Evolutionary conservation across 2,888 invertebrate genomes (phyloP).

Genomic region (Stomorhina lunata): DNA sequence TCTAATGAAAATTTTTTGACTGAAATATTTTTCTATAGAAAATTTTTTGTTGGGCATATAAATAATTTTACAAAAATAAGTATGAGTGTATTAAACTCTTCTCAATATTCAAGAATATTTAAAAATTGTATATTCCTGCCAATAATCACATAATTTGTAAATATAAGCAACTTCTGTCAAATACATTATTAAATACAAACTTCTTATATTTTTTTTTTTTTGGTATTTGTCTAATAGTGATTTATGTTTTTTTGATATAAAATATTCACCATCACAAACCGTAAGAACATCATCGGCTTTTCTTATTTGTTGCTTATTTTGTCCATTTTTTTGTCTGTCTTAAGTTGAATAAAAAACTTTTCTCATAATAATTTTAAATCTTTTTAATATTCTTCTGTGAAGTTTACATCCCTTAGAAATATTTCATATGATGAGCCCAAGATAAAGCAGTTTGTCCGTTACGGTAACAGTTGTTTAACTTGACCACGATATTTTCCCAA

Average conservation of each 20-base stretch:
- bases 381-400: constrained; percentile 50
- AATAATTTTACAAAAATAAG: too few species aligned
- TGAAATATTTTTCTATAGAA: too few species aligned
- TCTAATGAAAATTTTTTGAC: too few species aligned
- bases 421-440: neutral
- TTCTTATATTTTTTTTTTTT: neutral
- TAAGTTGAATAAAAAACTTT: constrained; percentile 35
- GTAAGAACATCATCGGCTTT: neutral
- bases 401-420: neutral
- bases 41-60: too few species aligned
- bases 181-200: constrained; percentile 38
- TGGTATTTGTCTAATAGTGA: constrained; percentile 11
- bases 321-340: neutral
- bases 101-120: too few species aligned
- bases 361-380: constrained; percentile 45
- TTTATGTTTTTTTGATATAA: constrained; percentile 50
- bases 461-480: constrained; percentile 59
- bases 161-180: constrained; percentile 7
- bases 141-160: constrained; percentile 12
- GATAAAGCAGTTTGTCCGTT: constrained; percentile 39
- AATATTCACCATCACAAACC: constrained; percentile 10
- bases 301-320: neutral
- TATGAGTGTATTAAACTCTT: too few species aligned
- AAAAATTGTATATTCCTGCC: too few species aligned
- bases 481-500: constrained; percentile 48